These are phyloP conservation scores for Pachycephus smyrnensis DNA, from an alignment of 2,888 invertebrate genomes.

Conservation along the genomic window DNA sequence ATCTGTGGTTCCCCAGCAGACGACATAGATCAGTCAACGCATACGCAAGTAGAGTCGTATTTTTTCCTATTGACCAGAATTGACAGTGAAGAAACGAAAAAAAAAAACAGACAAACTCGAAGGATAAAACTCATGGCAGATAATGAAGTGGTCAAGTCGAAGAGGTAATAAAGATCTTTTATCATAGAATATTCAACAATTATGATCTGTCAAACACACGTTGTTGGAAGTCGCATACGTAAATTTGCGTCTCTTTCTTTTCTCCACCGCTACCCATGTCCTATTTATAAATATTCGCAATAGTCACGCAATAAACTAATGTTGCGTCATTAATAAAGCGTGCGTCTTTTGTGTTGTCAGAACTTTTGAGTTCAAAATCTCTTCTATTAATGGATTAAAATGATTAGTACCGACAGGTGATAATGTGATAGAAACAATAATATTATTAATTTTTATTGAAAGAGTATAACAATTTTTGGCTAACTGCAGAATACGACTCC, in stretches of 20 bases:
- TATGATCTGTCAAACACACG: conserved; percentile 18
- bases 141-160: conserved; percentile 47
- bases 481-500: too few species aligned
- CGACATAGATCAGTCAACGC: too few species aligned
- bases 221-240: not conserved
- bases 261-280: conserved; percentile 2
- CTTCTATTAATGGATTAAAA: not conserved
- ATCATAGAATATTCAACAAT: not conserved
- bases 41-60: too few species aligned
- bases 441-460: too few species aligned
- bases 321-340: not conserved
- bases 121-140: conserved; percentile 47
- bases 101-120: too few species aligned
- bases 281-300: conserved; percentile 21
- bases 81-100: too few species aligned
- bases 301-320: not conserved
- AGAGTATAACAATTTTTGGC: too few species aligned
- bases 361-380: not conserved
- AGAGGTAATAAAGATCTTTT: conserved; percentile 40
- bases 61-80: too few species aligned
- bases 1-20: too few species aligned
- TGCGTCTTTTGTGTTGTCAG: not conserved
- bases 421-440: too few species aligned
- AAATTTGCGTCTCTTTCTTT: conserved; percentile 1
- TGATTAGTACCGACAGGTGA: too few species aligned